A percentile compares a stretch with the other conserved stretches of the same genome.
These are phyloP conservation scores for Cephus rjabovi DNA, from an alignment of 2,888 invertebrate species.

Conservation along the genomic window DNA sequence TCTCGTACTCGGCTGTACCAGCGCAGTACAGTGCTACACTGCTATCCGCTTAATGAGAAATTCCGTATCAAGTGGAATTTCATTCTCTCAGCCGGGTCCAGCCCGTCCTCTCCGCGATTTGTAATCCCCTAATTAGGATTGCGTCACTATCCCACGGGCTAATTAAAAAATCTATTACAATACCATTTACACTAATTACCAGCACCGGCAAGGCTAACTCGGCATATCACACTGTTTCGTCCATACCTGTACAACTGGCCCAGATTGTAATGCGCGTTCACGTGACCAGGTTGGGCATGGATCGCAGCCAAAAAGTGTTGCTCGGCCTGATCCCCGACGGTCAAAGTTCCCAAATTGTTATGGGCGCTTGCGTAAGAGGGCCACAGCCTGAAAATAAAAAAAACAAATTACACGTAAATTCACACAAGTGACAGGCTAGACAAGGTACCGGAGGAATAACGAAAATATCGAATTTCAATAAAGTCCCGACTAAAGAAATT, in stretches of 20 bases:
- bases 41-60: background rate
- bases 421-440: background rate
- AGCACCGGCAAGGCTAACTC: background rate
- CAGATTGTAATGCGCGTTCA: slow-evolving; percentile 87
- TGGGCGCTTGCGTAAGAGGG: slow-evolving; percentile 88
- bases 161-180: background rate
- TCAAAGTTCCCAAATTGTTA: slow-evolving; percentile 86
- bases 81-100: background rate
- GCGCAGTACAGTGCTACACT: background rate
- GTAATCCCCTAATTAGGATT: background rate
- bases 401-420: slow-evolving; percentile 16
- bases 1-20: background rate
- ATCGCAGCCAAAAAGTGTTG: slow-evolving; percentile 81
- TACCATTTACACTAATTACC: background rate
- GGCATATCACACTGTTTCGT: slow-evolving; percentile 6
- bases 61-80: background rate
- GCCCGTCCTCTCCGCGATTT: background rate
- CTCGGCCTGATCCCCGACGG: slow-evolving; percentile 79
- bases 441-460: slow-evolving; percentile 15
- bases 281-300: slow-evolving; percentile 79
- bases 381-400: slow-evolving; percentile 75
- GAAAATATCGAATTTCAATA: background rate
- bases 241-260: slow-evolving; percentile 85
- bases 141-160: background rate
- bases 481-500: background rate